Evolutionary conservation across 1,140 invertebrate species (phyloP).

Genomic region (Augochlora pura): DNA sequence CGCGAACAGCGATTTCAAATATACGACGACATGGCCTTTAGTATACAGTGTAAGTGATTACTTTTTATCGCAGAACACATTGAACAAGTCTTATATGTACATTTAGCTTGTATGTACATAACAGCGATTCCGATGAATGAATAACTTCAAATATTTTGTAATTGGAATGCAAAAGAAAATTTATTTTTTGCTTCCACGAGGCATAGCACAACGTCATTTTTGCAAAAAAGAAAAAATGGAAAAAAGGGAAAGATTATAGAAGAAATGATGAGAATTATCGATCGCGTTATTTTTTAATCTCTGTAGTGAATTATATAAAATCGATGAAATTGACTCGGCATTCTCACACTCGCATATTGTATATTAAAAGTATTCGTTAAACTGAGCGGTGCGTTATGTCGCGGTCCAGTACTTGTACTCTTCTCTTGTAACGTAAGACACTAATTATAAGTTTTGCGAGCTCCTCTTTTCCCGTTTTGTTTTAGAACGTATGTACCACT

Average conservation of each 20-base stretch:
- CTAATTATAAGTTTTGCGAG: background rate
- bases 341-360: slow-evolving; percentile 18
- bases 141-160: slow-evolving; percentile 64
- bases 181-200: slow-evolving; percentile 50
- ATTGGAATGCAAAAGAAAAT: slow-evolving; percentile 57
- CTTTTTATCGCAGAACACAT: slow-evolving; percentile 58
- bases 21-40: slow-evolving; percentile 61
- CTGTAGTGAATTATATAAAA: slow-evolving; percentile 24
- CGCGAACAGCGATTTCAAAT: slow-evolving; percentile 49
- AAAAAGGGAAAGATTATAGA: slow-evolving; percentile 16
- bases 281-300: slow-evolving; percentile 57
- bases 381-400: slow-evolving; percentile 1
- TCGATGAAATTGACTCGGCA: slow-evolving; percentile 12
- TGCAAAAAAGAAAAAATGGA: slow-evolving; percentile 44
- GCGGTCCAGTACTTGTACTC: slow-evolving; percentile 1
- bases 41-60: slow-evolving; percentile 57
- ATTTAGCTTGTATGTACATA: slow-evolving; percentile 67
- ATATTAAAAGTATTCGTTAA: background rate
- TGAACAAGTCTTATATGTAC: slow-evolving; percentile 58
- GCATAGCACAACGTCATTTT: slow-evolving; percentile 46
- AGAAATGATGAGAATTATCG: slow-evolving; percentile 22
- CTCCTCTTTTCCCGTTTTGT: background rate
- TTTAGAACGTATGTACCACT: background rate
- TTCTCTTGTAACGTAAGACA: slow-evolving; percentile 19
- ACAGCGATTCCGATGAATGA: slow-evolving; percentile 45